Evolutionary conservation across 2,113 vertebrate genomes (phyloP), one percentile per base, ranked within the genome.

Genomic region (Leptodactylus fuscus): DNA sequence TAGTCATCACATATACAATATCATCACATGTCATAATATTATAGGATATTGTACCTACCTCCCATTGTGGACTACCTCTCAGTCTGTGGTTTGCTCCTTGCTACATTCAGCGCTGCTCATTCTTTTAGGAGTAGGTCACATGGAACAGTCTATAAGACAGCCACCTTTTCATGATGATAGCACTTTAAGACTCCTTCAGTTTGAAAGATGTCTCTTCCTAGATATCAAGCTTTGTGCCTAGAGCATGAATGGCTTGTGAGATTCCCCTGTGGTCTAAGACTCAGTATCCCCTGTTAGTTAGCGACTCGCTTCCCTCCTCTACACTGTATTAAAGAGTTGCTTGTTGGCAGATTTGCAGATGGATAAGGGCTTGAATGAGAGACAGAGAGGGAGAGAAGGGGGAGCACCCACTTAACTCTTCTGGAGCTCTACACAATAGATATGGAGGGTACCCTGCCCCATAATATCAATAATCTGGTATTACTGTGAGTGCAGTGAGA

Each of bases 331-430:
- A 55, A 83, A 89, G 89, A 91, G 89, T 88, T 78, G 88, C 46
- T 88, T 90, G 88, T 67, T 48, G 78, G 46, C 87, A 91, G 89
- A 87, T 87, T 81, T 1, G 87, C 87, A 88, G 76, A 20, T 82
- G 29, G 81, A 83, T 88, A 91, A 85, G 88, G 88, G 88, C 70
- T 86, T 73, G 85, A 88, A 87, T 75, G 55, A 36, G 74, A 65
- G 55, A 60, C 67, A 82, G 75, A 78, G 22, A 78, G 67, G 76
- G 87, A 88, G 73, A 90, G 87, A 86, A 79, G 55, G 60, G 74
- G 0, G 88, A 87, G 80, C 51, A 82, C 83, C 83, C 81, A 51
- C 77, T 92, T 93, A 92, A 93, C 91, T 89, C 91, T 91, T 91
- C 62, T 49, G 1, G 51, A 80, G 34, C 62, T 18, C 38, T 22